Evolutionary conservation across 2,888 invertebrate genomes (phyloP).

Genomic region (Dryococelus australis): DNA sequence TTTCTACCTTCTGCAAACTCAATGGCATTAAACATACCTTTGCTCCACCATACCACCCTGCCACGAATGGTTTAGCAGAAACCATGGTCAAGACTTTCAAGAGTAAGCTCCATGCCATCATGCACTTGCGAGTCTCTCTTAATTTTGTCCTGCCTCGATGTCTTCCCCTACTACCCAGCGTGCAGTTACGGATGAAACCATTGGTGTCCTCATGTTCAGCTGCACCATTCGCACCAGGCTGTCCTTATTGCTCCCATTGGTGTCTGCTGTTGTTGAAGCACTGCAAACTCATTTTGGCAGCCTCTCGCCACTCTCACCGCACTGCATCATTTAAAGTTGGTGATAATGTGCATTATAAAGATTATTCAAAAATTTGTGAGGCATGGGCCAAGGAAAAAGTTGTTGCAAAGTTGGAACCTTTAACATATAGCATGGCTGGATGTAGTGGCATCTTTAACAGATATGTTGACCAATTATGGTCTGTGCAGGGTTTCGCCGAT

Average conservation of each 20-base stretch:
- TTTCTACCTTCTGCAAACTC: not conserved
- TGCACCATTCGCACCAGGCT: not conserved
- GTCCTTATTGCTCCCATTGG: not conserved
- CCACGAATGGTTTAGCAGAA: not conserved
- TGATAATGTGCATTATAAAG: no score
- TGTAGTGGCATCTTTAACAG: no score
- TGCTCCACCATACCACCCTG: not conserved
- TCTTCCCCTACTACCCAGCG: not conserved
- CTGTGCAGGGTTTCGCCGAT: no score
- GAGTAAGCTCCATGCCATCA: not conserved
- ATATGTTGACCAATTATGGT: no score
- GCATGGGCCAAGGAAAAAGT: no score
- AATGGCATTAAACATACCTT: not conserved
- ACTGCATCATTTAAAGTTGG: no score
- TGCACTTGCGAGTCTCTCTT: not conserved
- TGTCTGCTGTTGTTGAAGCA: not conserved
- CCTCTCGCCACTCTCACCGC: no score
- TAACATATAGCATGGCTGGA: no score
- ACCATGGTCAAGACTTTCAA: not conserved
- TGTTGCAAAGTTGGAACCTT: no score
- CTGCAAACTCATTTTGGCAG: no score
- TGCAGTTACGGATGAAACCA: not conserved
- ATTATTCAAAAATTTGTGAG: no score
- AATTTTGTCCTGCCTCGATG: not conserved
- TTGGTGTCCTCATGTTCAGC: not conserved